Base-by-base conservation (phyloP, 2,888 invertebrate genomes). In the Bursaphelenchus okinawaensis region DNA sequence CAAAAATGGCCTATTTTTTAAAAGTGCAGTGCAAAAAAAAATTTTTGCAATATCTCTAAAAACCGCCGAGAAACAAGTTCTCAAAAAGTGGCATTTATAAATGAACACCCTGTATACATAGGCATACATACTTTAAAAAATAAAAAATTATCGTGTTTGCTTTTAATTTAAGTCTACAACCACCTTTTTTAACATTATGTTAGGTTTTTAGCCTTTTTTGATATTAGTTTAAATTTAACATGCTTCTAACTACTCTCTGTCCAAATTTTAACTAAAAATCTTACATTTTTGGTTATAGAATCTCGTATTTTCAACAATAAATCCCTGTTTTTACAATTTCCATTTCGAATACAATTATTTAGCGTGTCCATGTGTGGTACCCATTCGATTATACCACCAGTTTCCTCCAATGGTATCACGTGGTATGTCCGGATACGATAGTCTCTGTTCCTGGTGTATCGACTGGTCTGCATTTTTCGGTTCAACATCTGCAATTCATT, bases 311-410 rank as follows among this genome's bases (percentile, higher is more conserved):
- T 57, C 12, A 16, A 3, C 27, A 57, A 40, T 56, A n/a, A 3
- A 4, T 57, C 29, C n/a, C 57, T 1, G 4, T 23, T 4, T 4
- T 1, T 28, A 40, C 22, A 26, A 3, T 4, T 28, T 28, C 27
- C 28, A 57, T 22, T 26, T 4, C 50, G 22, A 19, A 62, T 16
- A 28, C 28, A 62, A 7, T 62, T 23, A 9, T 70, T 56, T 52
- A 72, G 69, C 3, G 85, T 83, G 28, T 71, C 73, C 27, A 96
- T 87, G 83, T 95, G 90, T 0, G 90, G 90, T 40, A 98, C 88
- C 94, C 95, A 98, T 83, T 98, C 95, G 62, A 98, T 89, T 62
- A 98, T 84, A 0, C 98, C 98, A 80, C 94, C 93, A 79, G 91
- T 90, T 83, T 95, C 93, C 68, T 75, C 50, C 9, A 60, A 63